Percentiles rank a stretch among this genome's conserved stretches.
phyloP scores from a whole-genome alignment of 2,797 vertebrate species.

The Mormyrus proboscirostris region DNA sequence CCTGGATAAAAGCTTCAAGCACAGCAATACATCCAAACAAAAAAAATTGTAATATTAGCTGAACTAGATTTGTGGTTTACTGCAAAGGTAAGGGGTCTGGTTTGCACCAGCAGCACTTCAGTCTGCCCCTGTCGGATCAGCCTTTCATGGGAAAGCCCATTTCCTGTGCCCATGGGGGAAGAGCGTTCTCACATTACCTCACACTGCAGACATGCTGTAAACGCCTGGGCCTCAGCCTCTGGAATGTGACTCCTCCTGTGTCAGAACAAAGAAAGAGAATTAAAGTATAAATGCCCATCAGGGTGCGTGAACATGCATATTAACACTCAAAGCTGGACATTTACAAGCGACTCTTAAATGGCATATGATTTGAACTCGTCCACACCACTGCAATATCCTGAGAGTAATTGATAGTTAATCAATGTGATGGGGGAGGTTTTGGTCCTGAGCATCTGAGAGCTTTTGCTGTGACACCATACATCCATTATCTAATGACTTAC shows the following conservation, averaged over 20 bases:
- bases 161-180: not conserved
- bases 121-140: not conserved
- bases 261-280: not conserved
- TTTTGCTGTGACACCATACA: not conserved
- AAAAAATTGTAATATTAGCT: not conserved
- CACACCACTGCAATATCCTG: not conserved
- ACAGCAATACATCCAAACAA: not conserved
- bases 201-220: not conserved
- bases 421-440: not conserved
- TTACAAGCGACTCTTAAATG: not conserved
- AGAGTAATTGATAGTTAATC: not conserved
- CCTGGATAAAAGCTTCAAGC: not conserved
- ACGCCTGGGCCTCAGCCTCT: not conserved
- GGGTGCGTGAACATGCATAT: not conserved
- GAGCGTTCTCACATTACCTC: not conserved
- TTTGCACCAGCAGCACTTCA: not conserved
- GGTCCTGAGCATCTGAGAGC: not conserved
- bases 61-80: not conserved
- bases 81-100: not conserved
- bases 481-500: not conserved
- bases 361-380: not conserved
- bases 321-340: not conserved
- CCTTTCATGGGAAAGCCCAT: not conserved
- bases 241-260: not conserved
- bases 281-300: not conserved